Evolutionary conservation across 2,888 invertebrate genomes (phyloP).

Genomic region (Thymelicus lineola): DNA sequence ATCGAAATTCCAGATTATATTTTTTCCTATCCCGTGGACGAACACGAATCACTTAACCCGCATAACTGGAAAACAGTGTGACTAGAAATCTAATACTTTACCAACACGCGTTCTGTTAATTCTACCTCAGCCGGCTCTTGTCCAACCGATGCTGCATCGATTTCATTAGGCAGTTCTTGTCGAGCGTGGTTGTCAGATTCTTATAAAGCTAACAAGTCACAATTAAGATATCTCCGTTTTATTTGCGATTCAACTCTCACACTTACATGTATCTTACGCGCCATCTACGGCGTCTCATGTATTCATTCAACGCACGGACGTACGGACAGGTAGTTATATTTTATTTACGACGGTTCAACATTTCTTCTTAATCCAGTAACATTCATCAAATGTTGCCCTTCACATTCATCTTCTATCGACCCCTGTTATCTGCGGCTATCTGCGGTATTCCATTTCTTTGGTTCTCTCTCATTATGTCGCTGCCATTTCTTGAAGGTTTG

Average conservation of each 20-base stretch:
- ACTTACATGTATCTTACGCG: conserved; percentile 24
- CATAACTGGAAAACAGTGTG: conserved; percentile 18
- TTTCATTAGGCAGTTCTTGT: background rate
- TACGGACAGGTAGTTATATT: conserved; percentile 34
- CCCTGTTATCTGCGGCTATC: conserved; percentile 1
- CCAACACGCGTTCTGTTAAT: background rate
- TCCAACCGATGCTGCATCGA: conserved; percentile 7
- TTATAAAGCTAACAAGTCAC: conserved; percentile 16
- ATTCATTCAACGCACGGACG: conserved; percentile 36
- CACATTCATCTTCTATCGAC: conserved; percentile 13
- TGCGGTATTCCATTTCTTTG: conserved; percentile 8
- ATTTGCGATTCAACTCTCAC: conserved; percentile 37
- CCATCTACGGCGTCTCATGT: conserved; percentile 36
- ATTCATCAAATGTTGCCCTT: conserved; percentile 23
- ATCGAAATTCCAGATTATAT: background rate
- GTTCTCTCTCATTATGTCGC: conserved; percentile 12
- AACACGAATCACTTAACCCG: background rate
- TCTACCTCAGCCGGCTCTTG: background rate
- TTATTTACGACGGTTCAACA: conserved; percentile 30
- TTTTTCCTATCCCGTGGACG: background rate
- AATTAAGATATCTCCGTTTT: conserved; percentile 35
- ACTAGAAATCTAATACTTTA: conserved; percentile 34
- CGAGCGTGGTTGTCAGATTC: conserved; percentile 12
- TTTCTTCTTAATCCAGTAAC: conserved; percentile 27
- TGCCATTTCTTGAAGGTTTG: conserved; percentile 23